Evolutionary conservation across 2,113 vertebrate genomes (phyloP).

Genomic region (Actinemys pallida): DNA sequence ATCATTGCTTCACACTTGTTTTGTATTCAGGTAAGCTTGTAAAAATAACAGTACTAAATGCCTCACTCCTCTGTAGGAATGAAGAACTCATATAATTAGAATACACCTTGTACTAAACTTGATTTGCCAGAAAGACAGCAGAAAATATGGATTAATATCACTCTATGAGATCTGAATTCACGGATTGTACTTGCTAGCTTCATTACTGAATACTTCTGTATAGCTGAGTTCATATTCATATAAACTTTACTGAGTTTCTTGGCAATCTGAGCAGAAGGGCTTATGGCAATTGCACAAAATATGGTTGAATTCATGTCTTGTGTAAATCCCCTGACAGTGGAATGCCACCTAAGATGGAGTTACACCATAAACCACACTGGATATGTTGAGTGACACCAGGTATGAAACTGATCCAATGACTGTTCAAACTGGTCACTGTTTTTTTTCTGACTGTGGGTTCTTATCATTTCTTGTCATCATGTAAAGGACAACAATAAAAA

Average conservation of each 20-base stretch:
- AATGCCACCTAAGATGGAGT: background rate
- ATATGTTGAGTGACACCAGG: background rate
- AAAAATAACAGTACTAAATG: background rate
- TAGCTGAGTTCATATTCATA: constrained; percentile 1
- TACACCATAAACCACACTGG: background rate
- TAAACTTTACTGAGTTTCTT: constrained; percentile 33
- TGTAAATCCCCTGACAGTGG: background rate
- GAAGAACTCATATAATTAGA: background rate
- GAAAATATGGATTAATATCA: background rate
- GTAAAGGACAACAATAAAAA: background rate
- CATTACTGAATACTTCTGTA: background rate
- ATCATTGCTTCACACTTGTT: background rate
- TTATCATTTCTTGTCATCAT: background rate
- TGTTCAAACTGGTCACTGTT: background rate
- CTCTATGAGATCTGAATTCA: background rate
- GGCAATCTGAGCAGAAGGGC: background rate
- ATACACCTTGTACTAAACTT: background rate
- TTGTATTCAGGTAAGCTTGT: background rate
- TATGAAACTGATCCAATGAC: background rate
- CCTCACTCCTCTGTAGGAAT: background rate
- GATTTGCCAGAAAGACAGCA: background rate
- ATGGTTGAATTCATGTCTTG: background rate
- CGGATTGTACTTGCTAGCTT: background rate
- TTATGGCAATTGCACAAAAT: constrained; percentile 32
- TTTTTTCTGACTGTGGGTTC: background rate